A percentile compares a stretch with the other conserved stretches of the same genome.
Conservation (phyloP, 2,797 vertebrate genomes). For the Gymnoscopelus braueri region DNA sequence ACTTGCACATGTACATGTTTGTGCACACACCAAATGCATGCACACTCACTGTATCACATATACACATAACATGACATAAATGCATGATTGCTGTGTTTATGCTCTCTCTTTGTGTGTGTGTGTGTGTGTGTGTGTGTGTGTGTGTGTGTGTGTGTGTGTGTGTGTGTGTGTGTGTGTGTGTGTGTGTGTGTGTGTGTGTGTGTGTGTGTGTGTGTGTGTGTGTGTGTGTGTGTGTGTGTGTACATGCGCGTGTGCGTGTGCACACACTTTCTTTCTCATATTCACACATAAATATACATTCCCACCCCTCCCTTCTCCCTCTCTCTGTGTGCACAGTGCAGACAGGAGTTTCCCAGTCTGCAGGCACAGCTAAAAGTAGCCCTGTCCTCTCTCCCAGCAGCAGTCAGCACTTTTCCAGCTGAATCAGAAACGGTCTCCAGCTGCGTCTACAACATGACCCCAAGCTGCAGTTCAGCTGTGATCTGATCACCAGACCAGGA, state of each 20-base stretch:
- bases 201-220: no score
- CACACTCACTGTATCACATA: background rate
- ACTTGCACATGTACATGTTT: constrained; percentile 15
- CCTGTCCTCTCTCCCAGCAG: constrained; percentile 35
- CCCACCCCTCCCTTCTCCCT: constrained; percentile 23
- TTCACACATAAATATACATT: constrained; percentile 7
- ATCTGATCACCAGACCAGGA: constrained; percentile 23
- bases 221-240: no score
- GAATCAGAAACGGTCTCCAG: constrained; percentile 55
- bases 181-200: no score
- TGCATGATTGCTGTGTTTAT: no score
- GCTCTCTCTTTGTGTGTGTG: no score
- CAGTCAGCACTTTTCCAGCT: constrained; percentile 71
- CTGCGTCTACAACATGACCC: constrained; percentile 47
- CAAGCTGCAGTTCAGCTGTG: background rate
- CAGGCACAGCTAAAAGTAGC: constrained; percentile 59
- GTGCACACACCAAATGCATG: constrained; percentile 11
- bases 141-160: no score
- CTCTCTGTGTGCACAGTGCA: background rate
- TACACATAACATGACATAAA: no score
- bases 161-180: no score
- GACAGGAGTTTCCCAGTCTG: constrained; percentile 56
- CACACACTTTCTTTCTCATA: background rate
- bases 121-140: no score
- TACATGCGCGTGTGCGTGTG: no score